Percentiles rank a stretch among this genome's conserved stretches.
Conservation (phyloP, 2,888 invertebrate species). For the Microctonus aethiopoides region DNA sequence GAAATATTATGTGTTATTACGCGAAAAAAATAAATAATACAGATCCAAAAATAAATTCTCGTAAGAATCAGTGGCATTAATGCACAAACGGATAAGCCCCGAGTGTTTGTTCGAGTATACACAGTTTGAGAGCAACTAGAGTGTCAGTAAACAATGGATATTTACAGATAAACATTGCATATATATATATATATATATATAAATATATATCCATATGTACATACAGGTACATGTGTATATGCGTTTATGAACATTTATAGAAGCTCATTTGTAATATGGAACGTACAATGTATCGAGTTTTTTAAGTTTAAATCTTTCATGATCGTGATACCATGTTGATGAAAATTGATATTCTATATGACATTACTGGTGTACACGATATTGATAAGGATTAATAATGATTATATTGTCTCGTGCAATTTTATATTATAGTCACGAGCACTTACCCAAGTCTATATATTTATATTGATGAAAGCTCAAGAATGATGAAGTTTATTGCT, state of each 20-base stretch:
- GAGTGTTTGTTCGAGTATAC: slow-evolving; percentile 44
- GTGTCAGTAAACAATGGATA: slow-evolving; percentile 45
- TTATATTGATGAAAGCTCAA: too few species aligned
- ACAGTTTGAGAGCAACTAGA: slow-evolving; percentile 45
- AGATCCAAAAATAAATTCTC: not conserved
- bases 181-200: not conserved
- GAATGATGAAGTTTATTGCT: too few species aligned
- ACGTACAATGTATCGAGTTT: too few species aligned
- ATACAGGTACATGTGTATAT: too few species aligned
- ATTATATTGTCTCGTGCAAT: too few species aligned
- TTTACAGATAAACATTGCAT: slow-evolving; percentile 44
- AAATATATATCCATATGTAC: not conserved
- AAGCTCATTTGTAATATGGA: not conserved
- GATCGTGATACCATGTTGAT: too few species aligned
- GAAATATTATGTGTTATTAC: not conserved
- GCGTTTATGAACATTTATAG: not conserved
- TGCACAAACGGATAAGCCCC: slow-evolving; percentile 42
- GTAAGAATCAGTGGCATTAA: slow-evolving; percentile 23
- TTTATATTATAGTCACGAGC: too few species aligned
- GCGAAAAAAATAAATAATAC: slow-evolving; percentile 4
- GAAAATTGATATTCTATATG: too few species aligned
- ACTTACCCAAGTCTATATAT: too few species aligned
- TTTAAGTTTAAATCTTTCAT: too few species aligned
- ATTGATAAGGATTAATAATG: too few species aligned
- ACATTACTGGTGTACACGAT: too few species aligned